phyloP scores from a whole-genome alignment of 2,113 vertebrate species.

The Hirundichthys speculiger region DNA sequence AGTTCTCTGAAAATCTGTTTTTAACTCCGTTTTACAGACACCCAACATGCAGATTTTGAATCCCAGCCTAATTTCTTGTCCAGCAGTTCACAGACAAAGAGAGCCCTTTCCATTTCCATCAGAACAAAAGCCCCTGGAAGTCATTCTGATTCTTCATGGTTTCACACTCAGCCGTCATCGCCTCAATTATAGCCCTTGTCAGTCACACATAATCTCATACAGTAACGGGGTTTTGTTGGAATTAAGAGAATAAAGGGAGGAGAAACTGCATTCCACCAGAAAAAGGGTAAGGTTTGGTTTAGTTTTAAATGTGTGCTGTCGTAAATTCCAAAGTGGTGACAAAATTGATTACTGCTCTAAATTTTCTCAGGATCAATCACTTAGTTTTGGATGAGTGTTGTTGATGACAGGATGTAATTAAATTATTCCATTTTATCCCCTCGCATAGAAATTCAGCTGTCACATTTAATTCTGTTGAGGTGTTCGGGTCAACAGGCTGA shows the following conservation, averaged over 20 bases:
- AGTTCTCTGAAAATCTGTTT: constrained; percentile 70
- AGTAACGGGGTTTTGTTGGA: constrained; percentile 47
- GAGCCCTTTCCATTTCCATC: constrained; percentile 33
- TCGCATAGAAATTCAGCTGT: constrained; percentile 46
- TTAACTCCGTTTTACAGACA: constrained; percentile 59
- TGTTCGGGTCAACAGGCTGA: constrained; percentile 24
- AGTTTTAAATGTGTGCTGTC: constrained; percentile 1
- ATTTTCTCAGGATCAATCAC: constrained; percentile 46
- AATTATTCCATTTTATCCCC: constrained; percentile 39
- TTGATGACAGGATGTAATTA: constrained; percentile 42
- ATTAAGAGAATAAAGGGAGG: constrained; percentile 32
- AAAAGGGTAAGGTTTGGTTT: constrained; percentile 13
- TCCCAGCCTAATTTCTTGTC: constrained; percentile 57
- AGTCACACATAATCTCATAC: constrained; percentile 48
- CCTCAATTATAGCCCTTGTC: constrained; percentile 56
- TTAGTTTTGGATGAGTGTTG: constrained; percentile 25
- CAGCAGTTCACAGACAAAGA: constrained; percentile 50
- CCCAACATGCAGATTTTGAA: constrained; percentile 51
- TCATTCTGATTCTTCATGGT: constrained; percentile 53
- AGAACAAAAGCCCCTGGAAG: constrained; percentile 61
- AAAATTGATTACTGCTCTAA: constrained; percentile 24
- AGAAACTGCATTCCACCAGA: constrained; percentile 24
- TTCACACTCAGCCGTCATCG: constrained; percentile 48
- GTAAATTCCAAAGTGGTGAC: constrained; percentile 17
- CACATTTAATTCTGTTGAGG: constrained; percentile 45